Evolutionary conservation across 1,140 invertebrate genomes (phyloP).

Genomic region (Nebria ingens): DNA sequence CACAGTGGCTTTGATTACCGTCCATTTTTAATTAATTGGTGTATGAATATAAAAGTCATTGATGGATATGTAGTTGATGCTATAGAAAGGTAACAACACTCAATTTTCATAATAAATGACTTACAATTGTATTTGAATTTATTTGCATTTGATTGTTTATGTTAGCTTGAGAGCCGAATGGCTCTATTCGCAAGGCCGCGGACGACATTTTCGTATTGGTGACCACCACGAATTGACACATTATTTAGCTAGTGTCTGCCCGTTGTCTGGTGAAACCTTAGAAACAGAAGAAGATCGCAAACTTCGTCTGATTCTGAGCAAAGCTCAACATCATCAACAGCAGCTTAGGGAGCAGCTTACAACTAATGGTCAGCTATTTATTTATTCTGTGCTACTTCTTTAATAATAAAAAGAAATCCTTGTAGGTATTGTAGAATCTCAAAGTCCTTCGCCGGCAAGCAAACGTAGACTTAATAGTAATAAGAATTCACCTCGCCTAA

Average conservation of each 20-base stretch:
- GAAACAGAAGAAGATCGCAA: slow-evolving; percentile 81
- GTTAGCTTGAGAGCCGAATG: slow-evolving; percentile 84
- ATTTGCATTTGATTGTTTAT: slow-evolving; percentile 16
- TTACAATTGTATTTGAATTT: too few species aligned
- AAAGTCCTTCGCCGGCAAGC: slow-evolving; percentile 30
- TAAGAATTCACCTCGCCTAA: slow-evolving; percentile 22
- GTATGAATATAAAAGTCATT: slow-evolving; percentile 73
- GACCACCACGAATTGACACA: slow-evolving; percentile 73
- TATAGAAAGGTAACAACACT: slow-evolving; percentile 65
- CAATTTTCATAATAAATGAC: too few species aligned
- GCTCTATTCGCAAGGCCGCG: slow-evolving; percentile 86
- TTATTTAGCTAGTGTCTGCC: slow-evolving; percentile 70
- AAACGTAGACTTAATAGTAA: slow-evolving; percentile 34
- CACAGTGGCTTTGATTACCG: slow-evolving; percentile 80
- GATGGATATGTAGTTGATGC: slow-evolving; percentile 82
- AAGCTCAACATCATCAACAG: slow-evolving; percentile 82
- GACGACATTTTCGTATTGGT: slow-evolving; percentile 73
- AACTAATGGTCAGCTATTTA: slow-evolving; percentile 22
- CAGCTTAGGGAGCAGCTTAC: slow-evolving; percentile 58
- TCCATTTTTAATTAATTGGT: slow-evolving; percentile 89
- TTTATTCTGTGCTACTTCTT: too few species aligned
- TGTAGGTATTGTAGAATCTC: not conserved
- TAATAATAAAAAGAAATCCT: too few species aligned
- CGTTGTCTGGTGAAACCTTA: slow-evolving; percentile 59
- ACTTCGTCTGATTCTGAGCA: slow-evolving; percentile 70